Evolutionary conservation across 2,113 vertebrate genomes (phyloP), one percentile per base, ranked within the genome.

Genomic region (Xiphorhynchus elegans): DNA sequence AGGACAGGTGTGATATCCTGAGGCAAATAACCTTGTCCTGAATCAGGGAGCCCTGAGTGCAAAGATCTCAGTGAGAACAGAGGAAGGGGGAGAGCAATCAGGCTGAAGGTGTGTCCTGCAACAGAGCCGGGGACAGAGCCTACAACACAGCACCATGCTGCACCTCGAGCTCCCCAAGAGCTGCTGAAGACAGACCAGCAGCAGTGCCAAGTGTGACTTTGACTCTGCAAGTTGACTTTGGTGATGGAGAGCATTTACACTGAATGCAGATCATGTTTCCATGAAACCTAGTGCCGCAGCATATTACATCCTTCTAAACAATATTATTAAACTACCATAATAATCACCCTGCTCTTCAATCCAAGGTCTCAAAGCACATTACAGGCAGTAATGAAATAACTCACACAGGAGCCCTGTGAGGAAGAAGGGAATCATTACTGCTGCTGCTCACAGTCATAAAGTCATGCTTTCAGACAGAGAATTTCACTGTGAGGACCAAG

Each of bases 291-390:
- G 64, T 40, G 73, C 76, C 0, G 24, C 90, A 93, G 86, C 52
- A 6, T 78, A 87, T 79, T 84, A 81, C 80, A 95, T 81, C 69
- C 86, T 95, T 89, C 95, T 93, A 95, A 97, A 95, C 80, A 95
- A 40, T 75, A 89, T 87, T 95, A 95, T 95, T 93, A 92, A 95
- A 92, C 89, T 93, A 89, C 93, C 84, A 68, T 92, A 95, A 93
- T 89, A 95, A 95, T 95, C 91, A 92, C 66, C 44, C 64, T 94
- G 91, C 87, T 95, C 93, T 94, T 96, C 94, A 95, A 81, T 81
- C 73, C 96, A 95, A 96, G 89, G 95, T 95, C 95, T 97, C 89
- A 87, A 84, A 95, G 84, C 86, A 89, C 95, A 97, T 97, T 95
- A 95, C 52, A 92, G 84, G 39, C 84, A 63, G 86, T 92, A 96